Base-by-base conservation (phyloP, 2,888 invertebrate species). In the Pemphredon lugubris region DNA sequence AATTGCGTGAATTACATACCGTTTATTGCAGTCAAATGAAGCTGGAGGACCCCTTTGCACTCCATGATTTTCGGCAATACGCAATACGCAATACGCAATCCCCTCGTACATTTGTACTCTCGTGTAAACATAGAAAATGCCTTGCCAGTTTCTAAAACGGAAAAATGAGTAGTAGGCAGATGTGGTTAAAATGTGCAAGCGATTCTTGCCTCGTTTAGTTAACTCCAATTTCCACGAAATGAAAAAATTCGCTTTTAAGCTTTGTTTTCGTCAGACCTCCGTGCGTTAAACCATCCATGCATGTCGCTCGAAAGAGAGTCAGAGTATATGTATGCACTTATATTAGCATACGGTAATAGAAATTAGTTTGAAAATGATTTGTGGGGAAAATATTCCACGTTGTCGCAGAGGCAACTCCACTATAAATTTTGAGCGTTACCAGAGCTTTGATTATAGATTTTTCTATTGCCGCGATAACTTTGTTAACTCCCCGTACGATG, bases 1-100 rank as follows among this genome's bases (percentile, higher is more conserved):
- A 83, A 79, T 79, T 73, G 61, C 73, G 67, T 54, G 79, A 81
- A 85, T 85, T 83, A n/a, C n/a, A n/a, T n/a, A 76, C 65, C 77
- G 72, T 75, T 82, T 75, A 76, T 81, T 74, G 73, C 51, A 40
- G 68, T 58, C 55, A 75, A 83, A 75, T 74, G 75, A 77, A 78
- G 69, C 73, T 66, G 64, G 66, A 77, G 54, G 55, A 70, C 53
- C 69, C 39, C 54, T 44, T 65, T 47, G 61, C 44, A 59, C 32
- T 32, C 44, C 39, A 66, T 64, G 58, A 74, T 69, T 73, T 68
- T 77, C 66, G 51, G 51, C 54, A 40, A 59, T 72, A 71, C 44
- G 51, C 37, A 70, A 67, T 65, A n/a, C n/a, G n/a, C 54, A 40
- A 59, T 72, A 71, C 44, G 51, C 37, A 70, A 67, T 65, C 45